Evolutionary conservation across 2,797 vertebrate species (phyloP).

Genomic region (Artibeus jamaicensis): DNA sequence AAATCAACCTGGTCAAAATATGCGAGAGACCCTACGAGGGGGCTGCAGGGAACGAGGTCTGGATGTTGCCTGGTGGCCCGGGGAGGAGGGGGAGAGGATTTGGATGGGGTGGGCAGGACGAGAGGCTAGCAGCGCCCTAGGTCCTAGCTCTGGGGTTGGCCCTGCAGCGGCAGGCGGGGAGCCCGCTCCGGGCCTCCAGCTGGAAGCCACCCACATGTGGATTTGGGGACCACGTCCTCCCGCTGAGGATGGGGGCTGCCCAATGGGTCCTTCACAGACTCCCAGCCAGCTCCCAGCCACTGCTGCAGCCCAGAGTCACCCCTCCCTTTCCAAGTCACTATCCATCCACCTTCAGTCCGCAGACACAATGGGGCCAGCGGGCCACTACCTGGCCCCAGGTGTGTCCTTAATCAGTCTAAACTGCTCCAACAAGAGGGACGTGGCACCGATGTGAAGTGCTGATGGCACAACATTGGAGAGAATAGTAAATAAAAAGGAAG

Average conservation of each 20-base stretch:
- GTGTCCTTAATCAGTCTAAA: slow-evolving; percentile 73
- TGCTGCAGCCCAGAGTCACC: background rate
- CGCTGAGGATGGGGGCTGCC: background rate
- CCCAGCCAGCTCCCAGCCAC: background rate
- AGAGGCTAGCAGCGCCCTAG: background rate
- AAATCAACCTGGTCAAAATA: background rate
- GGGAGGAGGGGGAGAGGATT: background rate
- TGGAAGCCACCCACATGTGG: accelerated
- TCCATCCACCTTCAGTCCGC: slow-evolving; percentile 2
- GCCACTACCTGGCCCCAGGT: slow-evolving; percentile 65
- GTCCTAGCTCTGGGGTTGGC: background rate
- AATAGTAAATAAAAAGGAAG: slow-evolving; percentile 80
- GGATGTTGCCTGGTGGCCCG: background rate
- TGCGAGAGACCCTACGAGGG: background rate
- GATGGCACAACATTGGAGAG: slow-evolving; percentile 74
- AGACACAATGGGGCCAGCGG: slow-evolving; percentile 61
- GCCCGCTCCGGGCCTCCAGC: background rate
- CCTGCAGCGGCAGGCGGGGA: accelerated
- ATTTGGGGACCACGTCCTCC: background rate
- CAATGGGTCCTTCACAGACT: accelerated
- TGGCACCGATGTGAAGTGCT: slow-evolving; percentile 77
- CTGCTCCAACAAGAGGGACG: slow-evolving; percentile 70
- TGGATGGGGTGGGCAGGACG: background rate
- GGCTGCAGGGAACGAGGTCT: background rate
- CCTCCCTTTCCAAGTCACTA: background rate